Evolutionary conservation across 2,888 invertebrate genomes (phyloP).

Genomic region (Cephalotes varians): DNA sequence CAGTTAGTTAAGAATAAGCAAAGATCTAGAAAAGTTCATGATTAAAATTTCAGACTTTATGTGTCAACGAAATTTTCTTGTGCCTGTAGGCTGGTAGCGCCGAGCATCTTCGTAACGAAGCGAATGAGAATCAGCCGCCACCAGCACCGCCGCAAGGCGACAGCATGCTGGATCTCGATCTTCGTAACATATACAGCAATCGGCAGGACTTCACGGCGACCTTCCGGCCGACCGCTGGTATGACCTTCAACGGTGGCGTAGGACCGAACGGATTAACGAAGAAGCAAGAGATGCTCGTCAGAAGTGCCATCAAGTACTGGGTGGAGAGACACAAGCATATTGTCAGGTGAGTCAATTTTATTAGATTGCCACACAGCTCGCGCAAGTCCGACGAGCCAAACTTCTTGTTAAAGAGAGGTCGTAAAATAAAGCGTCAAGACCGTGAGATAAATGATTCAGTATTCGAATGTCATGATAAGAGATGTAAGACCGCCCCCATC

Average conservation of each 20-base stretch:
- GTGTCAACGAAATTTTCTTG: neutral
- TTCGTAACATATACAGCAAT: slow-evolving; percentile 92
- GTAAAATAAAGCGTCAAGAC: slow-evolving; percentile 27
- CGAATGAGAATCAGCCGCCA: slow-evolving; percentile 65
- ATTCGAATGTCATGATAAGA: slow-evolving; percentile 19
- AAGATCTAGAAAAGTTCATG: neutral
- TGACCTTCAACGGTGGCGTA: slow-evolving; percentile 85
- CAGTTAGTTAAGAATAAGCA: neutral
- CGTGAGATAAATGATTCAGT: slow-evolving; percentile 45
- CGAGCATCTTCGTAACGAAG: slow-evolving; percentile 80
- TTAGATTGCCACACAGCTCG: neutral
- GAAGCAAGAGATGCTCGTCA: slow-evolving; percentile 94
- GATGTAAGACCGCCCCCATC: neutral
- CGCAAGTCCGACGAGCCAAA: neutral
- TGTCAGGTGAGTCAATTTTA: slow-evolving; percentile 89
- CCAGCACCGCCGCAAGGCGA: slow-evolving; percentile 75
- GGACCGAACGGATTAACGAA: slow-evolving; percentile 93
- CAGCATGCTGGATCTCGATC: slow-evolving; percentile 88
- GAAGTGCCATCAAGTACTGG: slow-evolving; percentile 96
- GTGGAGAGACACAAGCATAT: slow-evolving; percentile 96
- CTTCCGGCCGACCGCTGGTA: slow-evolving; percentile 87
- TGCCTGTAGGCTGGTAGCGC: slow-evolving; percentile 80
- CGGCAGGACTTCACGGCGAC: slow-evolving; percentile 93
- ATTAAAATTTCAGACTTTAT: neutral
- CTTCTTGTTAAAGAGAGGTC: neutral